These are phyloP conservation scores for Tapirus indicus DNA, from an alignment of 2,797 vertebrate species.

Conservation along the genomic window DNA sequence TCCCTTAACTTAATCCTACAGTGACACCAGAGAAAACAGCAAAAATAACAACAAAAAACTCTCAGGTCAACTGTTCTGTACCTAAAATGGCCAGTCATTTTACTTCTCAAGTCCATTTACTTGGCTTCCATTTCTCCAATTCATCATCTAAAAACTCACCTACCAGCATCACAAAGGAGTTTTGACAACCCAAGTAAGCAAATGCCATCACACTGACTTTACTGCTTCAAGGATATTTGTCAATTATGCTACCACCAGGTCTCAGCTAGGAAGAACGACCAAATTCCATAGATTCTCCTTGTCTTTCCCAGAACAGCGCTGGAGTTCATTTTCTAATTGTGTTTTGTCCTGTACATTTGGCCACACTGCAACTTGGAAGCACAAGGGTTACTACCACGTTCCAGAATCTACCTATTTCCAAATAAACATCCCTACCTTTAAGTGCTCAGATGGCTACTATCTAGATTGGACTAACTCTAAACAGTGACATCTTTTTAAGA, in stretches of 20 bases:
- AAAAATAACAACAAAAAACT: background rate
- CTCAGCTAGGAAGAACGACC: background rate
- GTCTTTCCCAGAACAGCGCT: background rate
- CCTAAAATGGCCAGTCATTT: constrained; percentile 28
- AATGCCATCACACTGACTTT: background rate
- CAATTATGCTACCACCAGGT: background rate
- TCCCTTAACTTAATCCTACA: constrained; percentile 47
- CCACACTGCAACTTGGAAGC: background rate
- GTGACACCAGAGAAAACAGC: background rate
- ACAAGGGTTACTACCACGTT: background rate
- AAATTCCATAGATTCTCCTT: background rate
- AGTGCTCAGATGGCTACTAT: background rate
- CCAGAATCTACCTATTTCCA: background rate
- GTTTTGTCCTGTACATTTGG: background rate
- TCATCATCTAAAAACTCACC: background rate
- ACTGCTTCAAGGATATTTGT: background rate
- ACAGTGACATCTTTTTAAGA: background rate
- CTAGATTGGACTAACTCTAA: background rate
- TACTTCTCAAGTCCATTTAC: background rate
- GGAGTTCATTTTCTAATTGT: background rate
- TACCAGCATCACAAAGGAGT: background rate
- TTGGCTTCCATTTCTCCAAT: background rate
- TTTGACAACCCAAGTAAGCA: background rate
- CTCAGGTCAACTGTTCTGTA: constrained; percentile 8
- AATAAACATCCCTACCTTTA: background rate